These are phyloP conservation scores for Clavelina lepadiformis DNA, from an alignment of 23 tunicate genomes.

Conservation along the genomic window DNA sequence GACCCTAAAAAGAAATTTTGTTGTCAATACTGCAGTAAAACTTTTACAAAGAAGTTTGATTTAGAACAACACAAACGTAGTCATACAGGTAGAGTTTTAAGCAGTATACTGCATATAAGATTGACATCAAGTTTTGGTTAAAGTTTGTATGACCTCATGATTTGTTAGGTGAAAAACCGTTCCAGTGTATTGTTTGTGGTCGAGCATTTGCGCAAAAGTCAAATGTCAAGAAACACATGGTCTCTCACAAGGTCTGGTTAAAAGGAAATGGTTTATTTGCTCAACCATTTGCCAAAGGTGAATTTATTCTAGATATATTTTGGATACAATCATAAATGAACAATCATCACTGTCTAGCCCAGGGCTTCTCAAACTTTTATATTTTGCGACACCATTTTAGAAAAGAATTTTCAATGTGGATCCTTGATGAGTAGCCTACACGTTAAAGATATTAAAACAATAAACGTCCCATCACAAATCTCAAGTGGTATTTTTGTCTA, in stretches of 20 bases:
- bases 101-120: background rate
- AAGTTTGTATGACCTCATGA: background rate
- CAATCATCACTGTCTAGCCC: too few relatives aligned
- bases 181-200: constrained; percentile 87
- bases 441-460: too few relatives aligned
- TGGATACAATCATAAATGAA: too few relatives aligned
- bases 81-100: constrained; percentile 95
- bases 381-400: background rate
- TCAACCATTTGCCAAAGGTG: constrained; percentile 39
- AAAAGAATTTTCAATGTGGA: background rate
- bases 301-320: too few relatives aligned
- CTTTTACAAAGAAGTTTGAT: constrained; percentile 68
- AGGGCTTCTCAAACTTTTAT: too few relatives aligned
- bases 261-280: constrained; percentile 38
- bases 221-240: constrained; percentile 88
- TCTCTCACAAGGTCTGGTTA: constrained; percentile 85
- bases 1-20: constrained; percentile 50
- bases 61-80: constrained; percentile 76
- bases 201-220: constrained; percentile 87
- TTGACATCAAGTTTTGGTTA: background rate
- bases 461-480: too few relatives aligned
- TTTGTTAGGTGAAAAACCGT: constrained; percentile 86
- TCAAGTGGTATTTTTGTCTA: too few relatives aligned
- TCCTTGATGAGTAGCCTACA: background rate
- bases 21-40: constrained; percentile 72